Evolutionary conservation across 2,797 vertebrate species (phyloP).

Genomic region (Sandelia bainsii): DNA sequence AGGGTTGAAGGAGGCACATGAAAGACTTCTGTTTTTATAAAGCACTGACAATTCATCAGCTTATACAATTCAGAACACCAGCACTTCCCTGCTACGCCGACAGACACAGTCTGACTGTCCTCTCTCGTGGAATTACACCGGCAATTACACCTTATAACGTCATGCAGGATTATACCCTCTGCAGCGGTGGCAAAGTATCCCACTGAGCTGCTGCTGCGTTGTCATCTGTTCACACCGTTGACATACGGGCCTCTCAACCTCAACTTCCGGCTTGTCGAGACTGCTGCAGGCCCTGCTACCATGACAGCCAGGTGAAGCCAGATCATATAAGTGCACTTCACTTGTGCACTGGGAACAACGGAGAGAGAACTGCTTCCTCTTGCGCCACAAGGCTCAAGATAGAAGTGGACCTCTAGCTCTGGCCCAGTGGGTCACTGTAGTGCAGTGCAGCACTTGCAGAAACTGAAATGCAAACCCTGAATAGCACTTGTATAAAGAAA

Average conservation of each 20-base stretch:
- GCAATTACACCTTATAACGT: slow-evolving; percentile 63
- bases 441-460: slow-evolving; percentile 91
- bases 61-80: slow-evolving; percentile 83
- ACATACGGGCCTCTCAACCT: slow-evolving; percentile 47
- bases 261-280: slow-evolving; percentile 53
- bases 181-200: slow-evolving; percentile 51
- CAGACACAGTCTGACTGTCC: slow-evolving; percentile 73
- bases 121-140: slow-evolving; percentile 69
- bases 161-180: slow-evolving; percentile 65
- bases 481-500: slow-evolving; percentile 95
- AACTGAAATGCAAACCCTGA: slow-evolving; percentile 90
- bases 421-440: slow-evolving; percentile 79
- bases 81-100: slow-evolving; percentile 81
- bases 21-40: slow-evolving; percentile 70
- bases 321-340: slow-evolving; percentile 72
- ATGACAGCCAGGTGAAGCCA: slow-evolving; percentile 70
- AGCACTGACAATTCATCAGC: slow-evolving; percentile 82
- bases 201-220: slow-evolving; percentile 25
- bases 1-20: slow-evolving; percentile 72
- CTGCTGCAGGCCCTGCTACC: slow-evolving; percentile 57
- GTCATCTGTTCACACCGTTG: slow-evolving; percentile 43
- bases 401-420: slow-evolving; percentile 54
- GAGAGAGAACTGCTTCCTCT: slow-evolving; percentile 54
- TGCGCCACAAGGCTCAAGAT: slow-evolving; percentile 21
- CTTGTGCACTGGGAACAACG: slow-evolving; percentile 54